These are phyloP conservation scores for Mirounga angustirostris DNA, from an alignment of 2,113 vertebrate species.

Conservation along the genomic window DNA sequence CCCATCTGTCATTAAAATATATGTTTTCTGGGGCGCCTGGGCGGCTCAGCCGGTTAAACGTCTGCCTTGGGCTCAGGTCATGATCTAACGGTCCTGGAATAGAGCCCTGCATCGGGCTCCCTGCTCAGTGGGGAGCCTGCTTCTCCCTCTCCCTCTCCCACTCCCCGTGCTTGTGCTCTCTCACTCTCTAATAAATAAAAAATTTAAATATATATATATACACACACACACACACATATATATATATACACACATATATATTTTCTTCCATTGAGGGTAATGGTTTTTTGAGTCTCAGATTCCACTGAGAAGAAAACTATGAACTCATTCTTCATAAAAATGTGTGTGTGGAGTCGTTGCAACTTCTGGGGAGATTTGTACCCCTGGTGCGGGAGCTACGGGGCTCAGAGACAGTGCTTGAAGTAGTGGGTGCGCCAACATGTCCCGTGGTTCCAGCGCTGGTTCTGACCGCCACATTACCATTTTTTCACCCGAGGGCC, in stretches of 20 bases:
- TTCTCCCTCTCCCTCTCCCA: too few species aligned
- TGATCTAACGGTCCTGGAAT: too few species aligned
- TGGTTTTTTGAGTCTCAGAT: not conserved
- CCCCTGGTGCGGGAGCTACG: not conserved
- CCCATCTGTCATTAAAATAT: not conserved
- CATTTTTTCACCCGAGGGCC: slow-evolving; percentile 97
- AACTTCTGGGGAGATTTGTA: slow-evolving; percentile 29
- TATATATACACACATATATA: not conserved
- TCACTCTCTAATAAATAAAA: too few species aligned
- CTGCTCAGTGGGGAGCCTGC: too few species aligned
- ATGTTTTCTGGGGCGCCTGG: too few species aligned
- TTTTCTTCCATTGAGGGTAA: not conserved
- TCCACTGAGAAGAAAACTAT: not conserved
- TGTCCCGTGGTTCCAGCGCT: slow-evolving; percentile 98
- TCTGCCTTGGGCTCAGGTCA: too few species aligned
- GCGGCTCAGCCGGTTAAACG: too few species aligned
- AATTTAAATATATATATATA: too few species aligned
- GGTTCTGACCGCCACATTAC: slow-evolving; percentile 98
- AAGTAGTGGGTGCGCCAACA: slow-evolving; percentile 70
- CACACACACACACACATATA: too few species aligned
- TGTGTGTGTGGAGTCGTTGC: slow-evolving; percentile 62
- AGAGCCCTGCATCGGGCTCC: too few species aligned
- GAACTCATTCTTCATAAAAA: not conserved
- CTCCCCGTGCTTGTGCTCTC: too few species aligned
- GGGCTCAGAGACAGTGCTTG: not conserved